Conservation (phyloP, 2,113 vertebrate genomes). For the Oncorhynchus kisutch region DNA sequence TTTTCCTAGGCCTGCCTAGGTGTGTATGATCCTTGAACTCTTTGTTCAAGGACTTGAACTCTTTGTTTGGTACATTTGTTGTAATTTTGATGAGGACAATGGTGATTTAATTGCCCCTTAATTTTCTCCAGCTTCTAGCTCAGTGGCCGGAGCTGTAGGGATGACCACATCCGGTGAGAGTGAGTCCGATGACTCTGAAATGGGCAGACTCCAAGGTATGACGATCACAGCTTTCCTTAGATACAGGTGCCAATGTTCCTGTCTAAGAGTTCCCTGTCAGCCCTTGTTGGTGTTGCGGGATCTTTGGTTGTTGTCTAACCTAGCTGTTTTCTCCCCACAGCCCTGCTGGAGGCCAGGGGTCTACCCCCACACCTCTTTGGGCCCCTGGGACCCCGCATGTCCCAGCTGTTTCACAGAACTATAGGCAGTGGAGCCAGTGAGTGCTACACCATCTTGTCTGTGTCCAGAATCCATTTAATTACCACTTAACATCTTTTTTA, state of each 20-base stretch:
- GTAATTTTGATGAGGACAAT: neutral
- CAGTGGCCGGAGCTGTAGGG: conserved; percentile 95
- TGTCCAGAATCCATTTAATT: neutral
- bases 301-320: no score
- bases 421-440: conserved; percentile 99
- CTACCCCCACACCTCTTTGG: conserved; percentile 98
- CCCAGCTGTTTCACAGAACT: conserved; percentile 98
- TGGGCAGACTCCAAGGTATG: conserved; percentile 97
- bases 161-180: conserved; percentile 99
- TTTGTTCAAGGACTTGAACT: no score
- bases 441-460: conserved; percentile 40
- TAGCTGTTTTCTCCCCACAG: conserved; percentile 58
- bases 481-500: neutral
- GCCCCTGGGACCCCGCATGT: conserved; percentile 97
- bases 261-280: neutral
- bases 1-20: no score
- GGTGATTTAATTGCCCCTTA: neutral
- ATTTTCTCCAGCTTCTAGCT: conserved; percentile 86
- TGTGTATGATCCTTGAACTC: no score
- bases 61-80: no score
- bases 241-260: neutral
- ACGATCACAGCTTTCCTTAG: neutral
- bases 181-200: conserved; percentile 99
- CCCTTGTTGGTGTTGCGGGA: neutral
- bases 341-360: conserved; percentile 95